Base-by-base conservation (phyloP, 2,888 invertebrate species). In the Nysson spinosus region DNA sequence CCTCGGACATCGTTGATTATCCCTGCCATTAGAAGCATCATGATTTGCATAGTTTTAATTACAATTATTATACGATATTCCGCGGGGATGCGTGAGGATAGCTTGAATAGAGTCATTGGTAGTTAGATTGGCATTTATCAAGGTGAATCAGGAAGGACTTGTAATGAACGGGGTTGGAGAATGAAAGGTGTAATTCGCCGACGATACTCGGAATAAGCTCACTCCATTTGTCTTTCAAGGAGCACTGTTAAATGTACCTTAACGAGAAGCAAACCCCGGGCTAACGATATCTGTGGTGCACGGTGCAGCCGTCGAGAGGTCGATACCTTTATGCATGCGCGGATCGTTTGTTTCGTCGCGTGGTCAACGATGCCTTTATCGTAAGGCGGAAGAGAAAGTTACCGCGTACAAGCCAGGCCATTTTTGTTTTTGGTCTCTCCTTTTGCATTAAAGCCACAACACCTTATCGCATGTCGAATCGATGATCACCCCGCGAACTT, bases 301-400 rank as follows among this genome's bases (percentile, higher is more conserved):
- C 5, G 28, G 46, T 12, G 11, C 9, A 35, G 49, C 42, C 30
- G 49, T 44, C 35, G 34, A 43, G 52, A 50, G 54, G 30, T 54
- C 40, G 42, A 49, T 56, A 43, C 39, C 26, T 30, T 34, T 28
- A 28, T 44, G 50, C 28, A 9, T 40, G 49, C 51, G 42, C 39
- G 57, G 46, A 46, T 67, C 70, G 64, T 67, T 71, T 68, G 75
- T 74, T 72, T 43, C 55, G 66, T 62, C 63, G 67, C 66, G 69
- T 68, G 70, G 75, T 72, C 76, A 43, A 42, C n/a, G n/a, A n/a
- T n/a, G n/a, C 62, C 70, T 60, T 79, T 72, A 78, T 74, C 77
- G 63, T 56, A 40, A 72, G 60, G 64, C 80, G 78, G 78, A 80
- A 83, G 83, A 73, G 83, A 82, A 82, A 82, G 79, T 80, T 63